Evolutionary conservation across 2,113 vertebrate genomes (phyloP).

Genomic region (Marmota flaviventris): DNA sequence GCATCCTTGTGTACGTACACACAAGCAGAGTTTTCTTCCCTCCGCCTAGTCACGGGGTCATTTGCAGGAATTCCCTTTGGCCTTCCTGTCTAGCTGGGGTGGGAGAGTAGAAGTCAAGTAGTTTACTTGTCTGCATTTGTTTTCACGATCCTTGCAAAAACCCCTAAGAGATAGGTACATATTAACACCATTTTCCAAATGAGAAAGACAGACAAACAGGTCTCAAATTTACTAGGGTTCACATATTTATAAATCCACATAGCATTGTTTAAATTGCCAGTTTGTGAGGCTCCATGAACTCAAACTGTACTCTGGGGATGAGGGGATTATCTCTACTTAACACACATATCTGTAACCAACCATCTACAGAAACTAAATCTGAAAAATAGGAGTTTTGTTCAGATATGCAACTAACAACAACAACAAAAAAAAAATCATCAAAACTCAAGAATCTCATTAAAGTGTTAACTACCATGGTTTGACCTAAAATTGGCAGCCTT

Average conservation of each 20-base stretch:
- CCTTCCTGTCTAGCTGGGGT: not conserved
- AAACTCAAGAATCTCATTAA: not conserved
- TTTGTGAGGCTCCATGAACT: not conserved
- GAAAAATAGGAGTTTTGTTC: constrained; percentile 33
- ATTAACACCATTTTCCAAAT: constrained; percentile 5
- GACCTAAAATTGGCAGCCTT: not conserved
- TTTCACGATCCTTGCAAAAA: not conserved
- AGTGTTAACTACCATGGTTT: not conserved
- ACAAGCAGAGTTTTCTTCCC: not conserved
- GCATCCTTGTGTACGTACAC: no score
- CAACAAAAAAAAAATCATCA: not conserved
- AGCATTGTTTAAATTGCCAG: not conserved
- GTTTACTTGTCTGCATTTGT: not conserved
- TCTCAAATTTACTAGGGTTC: not conserved
- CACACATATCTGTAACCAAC: not conserved
- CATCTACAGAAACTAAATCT: constrained; percentile 2
- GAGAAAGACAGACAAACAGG: not conserved
- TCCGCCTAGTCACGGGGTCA: not conserved
- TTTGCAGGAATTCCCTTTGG: not conserved
- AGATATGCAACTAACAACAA: constrained; percentile 5
- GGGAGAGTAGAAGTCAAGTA: not conserved
- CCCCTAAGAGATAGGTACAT: not conserved
- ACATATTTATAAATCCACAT: not conserved
- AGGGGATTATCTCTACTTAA: not conserved
- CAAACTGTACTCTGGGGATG: not conserved